phyloP scores from a whole-genome alignment of 2,888 invertebrate genomes.

The Ennomos fuscantarius region DNA sequence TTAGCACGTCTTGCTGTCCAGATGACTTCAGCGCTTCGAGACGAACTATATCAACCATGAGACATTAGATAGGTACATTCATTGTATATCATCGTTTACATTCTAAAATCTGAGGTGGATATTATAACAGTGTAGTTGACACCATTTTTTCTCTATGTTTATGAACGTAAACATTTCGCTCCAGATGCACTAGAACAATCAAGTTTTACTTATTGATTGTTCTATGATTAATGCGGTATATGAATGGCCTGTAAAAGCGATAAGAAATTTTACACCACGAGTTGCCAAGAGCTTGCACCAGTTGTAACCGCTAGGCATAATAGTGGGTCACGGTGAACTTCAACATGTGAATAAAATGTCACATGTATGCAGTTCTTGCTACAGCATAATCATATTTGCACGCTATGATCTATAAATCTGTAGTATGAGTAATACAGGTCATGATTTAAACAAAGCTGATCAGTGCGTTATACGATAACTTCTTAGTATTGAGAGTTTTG shows the following conservation, averaged over 20 bases:
- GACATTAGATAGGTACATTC: neutral
- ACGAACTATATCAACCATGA: neutral
- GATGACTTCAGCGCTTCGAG: slow-evolving; percentile 6
- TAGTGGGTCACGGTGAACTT: slow-evolving; percentile 55
- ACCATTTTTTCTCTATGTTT: slow-evolving; percentile 10
- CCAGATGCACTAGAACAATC: slow-evolving; percentile 24
- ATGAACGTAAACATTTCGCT: slow-evolving; percentile 17
- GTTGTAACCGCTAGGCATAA: slow-evolving; percentile 43
- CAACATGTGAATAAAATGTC: slow-evolving; percentile 40
- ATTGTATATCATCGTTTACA: slow-evolving; percentile 3
- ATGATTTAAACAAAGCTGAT: slow-evolving; percentile 11
- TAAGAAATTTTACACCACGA: slow-evolving; percentile 41
- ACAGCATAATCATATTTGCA: slow-evolving; percentile 8
- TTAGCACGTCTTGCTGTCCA: slow-evolving; percentile 48
- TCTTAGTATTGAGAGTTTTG: neutral
- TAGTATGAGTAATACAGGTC: slow-evolving; percentile 13
- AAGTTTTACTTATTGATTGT: slow-evolving; percentile 42
- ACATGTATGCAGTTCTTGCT: slow-evolving; percentile 24
- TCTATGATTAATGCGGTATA: slow-evolving; percentile 30
- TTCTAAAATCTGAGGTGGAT: neutral
- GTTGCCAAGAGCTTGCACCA: slow-evolving; percentile 40
- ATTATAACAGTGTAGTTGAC: slow-evolving; percentile 7
- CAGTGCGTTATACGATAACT: slow-evolving; percentile 1
- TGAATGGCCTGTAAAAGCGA: slow-evolving; percentile 39
- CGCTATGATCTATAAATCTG: slow-evolving; percentile 5